Evolutionary conservation across 2,797 vertebrate species (phyloP).

Genomic region (Falco biarmicus): DNA sequence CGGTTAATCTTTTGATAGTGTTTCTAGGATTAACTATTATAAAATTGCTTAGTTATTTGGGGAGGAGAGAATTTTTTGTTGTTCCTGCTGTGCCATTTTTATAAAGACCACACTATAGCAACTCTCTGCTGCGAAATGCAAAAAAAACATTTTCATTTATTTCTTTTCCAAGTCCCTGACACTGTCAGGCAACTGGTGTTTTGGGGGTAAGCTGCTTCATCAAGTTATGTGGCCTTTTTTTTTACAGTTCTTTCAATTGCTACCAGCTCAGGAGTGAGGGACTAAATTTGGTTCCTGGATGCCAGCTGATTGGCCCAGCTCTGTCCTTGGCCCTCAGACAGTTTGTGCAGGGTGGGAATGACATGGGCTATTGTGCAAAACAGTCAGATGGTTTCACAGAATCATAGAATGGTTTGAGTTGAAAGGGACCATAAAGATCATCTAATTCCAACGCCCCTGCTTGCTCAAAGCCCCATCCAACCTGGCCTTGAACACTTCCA

Average conservation of each 20-base stretch:
- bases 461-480: no score
- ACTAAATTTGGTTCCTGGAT: background rate
- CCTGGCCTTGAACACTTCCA: no score
- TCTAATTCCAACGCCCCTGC: no score
- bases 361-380: background rate
- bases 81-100: background rate
- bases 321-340: background rate
- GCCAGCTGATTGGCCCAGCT: background rate
- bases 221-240: background rate
- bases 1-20: constrained; percentile 31
- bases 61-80: background rate
- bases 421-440: no score
- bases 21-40: constrained; percentile 42
- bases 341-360: background rate
- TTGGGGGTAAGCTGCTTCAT: background rate
- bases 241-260: background rate
- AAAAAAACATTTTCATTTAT: background rate
- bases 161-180: background rate
- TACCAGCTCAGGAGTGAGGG: background rate
- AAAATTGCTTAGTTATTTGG: background rate
- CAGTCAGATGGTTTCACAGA: no score
- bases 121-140: background rate
- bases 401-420: no score
- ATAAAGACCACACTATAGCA: background rate
- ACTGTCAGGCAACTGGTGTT: background rate